These are phyloP conservation scores for Gulo gulo DNA, from an alignment of 2,113 vertebrate genomes.

Conservation along the genomic window DNA sequence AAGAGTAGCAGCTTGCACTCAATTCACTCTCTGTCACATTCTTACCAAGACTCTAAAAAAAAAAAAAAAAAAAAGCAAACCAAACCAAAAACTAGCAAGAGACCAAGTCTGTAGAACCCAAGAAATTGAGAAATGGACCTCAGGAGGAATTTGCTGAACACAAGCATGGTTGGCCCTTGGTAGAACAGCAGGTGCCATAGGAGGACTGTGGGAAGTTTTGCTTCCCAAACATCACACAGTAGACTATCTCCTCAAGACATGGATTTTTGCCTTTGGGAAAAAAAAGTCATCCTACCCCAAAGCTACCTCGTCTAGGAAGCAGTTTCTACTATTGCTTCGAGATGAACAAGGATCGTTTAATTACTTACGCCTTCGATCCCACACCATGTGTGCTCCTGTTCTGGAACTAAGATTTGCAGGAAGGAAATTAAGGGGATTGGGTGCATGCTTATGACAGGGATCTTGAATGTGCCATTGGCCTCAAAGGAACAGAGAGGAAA, in stretches of 20 bases:
- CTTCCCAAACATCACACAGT: not conserved
- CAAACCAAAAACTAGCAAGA: not conserved
- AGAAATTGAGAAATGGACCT: not conserved
- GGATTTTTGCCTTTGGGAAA: not conserved
- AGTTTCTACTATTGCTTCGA: not conserved
- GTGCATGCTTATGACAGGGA: not conserved
- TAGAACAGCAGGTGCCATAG: not conserved
- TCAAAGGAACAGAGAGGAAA: not conserved
- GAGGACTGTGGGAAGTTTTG: not conserved
- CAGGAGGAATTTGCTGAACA: not conserved
- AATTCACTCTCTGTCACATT: not conserved
- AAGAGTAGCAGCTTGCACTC: not conserved
- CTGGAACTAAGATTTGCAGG: not conserved
- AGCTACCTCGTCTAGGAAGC: not conserved
- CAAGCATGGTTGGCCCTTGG: not conserved
- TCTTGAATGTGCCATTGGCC: not conserved
- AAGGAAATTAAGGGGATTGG: not conserved
- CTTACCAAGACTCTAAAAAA: not conserved
- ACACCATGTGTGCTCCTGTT: not conserved
- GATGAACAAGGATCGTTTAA: not conserved
- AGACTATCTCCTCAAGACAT: not conserved
- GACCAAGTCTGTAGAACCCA: not conserved
- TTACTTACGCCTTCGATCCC: not conserved
- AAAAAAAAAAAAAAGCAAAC: not conserved
- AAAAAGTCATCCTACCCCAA: not conserved